A percentile compares a stretch with the other conserved stretches of the same genome.
phyloP scores from a whole-genome alignment of 2,113 vertebrate species.

The Aptenodytes patagonicus region DNA sequence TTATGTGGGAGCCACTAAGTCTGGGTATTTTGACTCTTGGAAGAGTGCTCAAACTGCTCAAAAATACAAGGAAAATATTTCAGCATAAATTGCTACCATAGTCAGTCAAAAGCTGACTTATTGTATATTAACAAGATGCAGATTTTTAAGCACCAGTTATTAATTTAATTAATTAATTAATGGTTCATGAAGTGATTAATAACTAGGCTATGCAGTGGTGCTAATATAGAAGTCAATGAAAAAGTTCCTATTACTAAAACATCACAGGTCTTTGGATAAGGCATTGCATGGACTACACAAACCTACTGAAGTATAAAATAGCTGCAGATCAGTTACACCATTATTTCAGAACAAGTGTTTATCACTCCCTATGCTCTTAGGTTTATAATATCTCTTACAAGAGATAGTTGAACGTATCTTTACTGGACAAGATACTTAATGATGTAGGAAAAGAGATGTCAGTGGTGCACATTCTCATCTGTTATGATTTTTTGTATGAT shows the following conservation, averaged over 20 bases:
- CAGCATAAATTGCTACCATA: not conserved
- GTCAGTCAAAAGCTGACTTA: not conserved
- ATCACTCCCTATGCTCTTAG: not conserved
- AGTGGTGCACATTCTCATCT: not conserved
- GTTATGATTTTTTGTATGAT: not conserved
- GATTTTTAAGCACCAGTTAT: not conserved
- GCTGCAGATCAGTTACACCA: not conserved
- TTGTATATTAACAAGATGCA: not conserved
- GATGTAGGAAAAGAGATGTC: not conserved
- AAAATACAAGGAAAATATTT: not conserved
- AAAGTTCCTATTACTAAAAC: not conserved
- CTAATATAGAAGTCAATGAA: not conserved
- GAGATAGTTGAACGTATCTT: not conserved
- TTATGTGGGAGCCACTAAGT: constrained; percentile 10
- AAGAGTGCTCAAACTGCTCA: not conserved
- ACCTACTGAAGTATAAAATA: not conserved
- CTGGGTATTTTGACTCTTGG: constrained; percentile 20
- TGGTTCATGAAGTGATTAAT: not conserved
- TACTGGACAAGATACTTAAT: not conserved
- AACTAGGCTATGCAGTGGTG: not conserved
- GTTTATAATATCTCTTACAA: not conserved
- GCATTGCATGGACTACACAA: not conserved
- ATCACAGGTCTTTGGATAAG: not conserved
- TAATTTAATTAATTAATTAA: not conserved
- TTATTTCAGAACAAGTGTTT: not conserved